A percentile compares a stretch with the other conserved stretches of the same genome.
phyloP scores from a whole-genome alignment of 53 echinoderm and acorn worm species.

The Astropecten irregularis region DNA sequence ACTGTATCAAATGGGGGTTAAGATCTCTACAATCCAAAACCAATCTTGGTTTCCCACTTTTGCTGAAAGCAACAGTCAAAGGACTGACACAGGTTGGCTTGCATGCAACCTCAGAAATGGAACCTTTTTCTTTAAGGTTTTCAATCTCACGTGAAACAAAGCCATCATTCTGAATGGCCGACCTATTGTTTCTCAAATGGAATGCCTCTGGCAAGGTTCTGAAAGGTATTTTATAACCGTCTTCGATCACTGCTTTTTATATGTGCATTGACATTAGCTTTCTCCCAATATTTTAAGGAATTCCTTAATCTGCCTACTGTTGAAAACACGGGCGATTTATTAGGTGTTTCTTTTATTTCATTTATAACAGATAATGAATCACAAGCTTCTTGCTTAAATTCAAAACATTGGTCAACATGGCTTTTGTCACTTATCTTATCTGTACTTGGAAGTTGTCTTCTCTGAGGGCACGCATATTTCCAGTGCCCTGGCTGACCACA shows the following conservation, averaged over 20 bases:
- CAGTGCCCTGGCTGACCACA: neutral
- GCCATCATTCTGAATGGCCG: neutral
- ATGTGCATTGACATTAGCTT: neutral
- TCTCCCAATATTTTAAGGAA: neutral
- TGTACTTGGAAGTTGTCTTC: neutral
- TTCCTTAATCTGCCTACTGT: neutral
- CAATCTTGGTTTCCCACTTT: slow-evolving; percentile 47
- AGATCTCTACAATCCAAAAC: slow-evolving; percentile 56
- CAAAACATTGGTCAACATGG: too few species aligned
- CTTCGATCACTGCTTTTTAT: neutral
- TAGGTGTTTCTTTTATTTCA: too few species aligned
- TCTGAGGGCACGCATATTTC: neutral
- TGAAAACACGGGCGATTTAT: too few species aligned
- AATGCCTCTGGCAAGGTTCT: neutral
- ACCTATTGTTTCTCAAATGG: slow-evolving; percentile 12
- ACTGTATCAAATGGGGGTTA: slow-evolving; percentile 40
- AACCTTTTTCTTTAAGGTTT: neutral
- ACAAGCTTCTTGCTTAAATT: too few species aligned
- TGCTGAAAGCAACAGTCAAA: neutral
- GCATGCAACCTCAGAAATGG: neutral
- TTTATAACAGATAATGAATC: too few species aligned
- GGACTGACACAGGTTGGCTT: neutral
- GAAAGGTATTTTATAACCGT: slow-evolving; percentile 28
- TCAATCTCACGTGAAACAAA: neutral
- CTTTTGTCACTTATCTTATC: neutral